A percentile compares a stretch with the other conserved stretches of the same genome.
These are phyloP conservation scores for Chanos chanos DNA, from an alignment of 2,797 vertebrate genomes.

Conservation along the genomic window DNA sequence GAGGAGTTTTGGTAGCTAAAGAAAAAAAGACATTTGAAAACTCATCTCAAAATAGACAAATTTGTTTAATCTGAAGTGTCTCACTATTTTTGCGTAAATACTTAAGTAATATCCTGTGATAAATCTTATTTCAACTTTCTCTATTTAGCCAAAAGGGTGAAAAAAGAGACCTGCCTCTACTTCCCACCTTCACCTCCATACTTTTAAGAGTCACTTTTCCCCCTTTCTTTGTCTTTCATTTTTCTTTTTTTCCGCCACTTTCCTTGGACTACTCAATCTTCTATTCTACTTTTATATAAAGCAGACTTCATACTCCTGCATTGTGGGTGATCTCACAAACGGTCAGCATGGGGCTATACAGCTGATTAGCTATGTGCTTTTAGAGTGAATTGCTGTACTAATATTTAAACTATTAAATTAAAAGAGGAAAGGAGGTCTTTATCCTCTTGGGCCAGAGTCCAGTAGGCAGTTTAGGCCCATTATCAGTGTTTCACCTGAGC, in stretches of 20 bases:
- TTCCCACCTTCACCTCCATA: too few relatives aligned
- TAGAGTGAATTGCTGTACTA: constrained; percentile 37
- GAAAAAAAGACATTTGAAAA: too few relatives aligned
- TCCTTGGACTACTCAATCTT: neutral
- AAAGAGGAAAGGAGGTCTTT: constrained; percentile 31
- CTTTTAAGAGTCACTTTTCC: too few relatives aligned
- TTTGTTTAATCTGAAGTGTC: too few relatives aligned
- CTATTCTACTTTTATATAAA: neutral
- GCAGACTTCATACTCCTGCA: constrained; percentile 16
- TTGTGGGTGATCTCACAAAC: constrained; percentile 39
- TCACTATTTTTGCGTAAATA: too few relatives aligned
- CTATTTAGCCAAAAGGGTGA: too few relatives aligned
- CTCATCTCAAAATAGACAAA: too few relatives aligned
- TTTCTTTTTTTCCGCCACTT: constrained; percentile 17
- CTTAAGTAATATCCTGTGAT: too few relatives aligned
- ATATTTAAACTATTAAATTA: constrained; percentile 46
- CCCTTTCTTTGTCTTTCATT: neutral
- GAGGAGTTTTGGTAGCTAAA: too few relatives aligned
- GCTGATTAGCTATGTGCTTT: constrained; percentile 43
- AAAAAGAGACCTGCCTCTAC: too few relatives aligned
- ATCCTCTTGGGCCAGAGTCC: constrained; percentile 39
- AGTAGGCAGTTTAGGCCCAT: constrained; percentile 42
- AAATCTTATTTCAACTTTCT: too few relatives aligned
- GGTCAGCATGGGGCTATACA: constrained; percentile 31
- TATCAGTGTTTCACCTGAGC: constrained; percentile 50